A percentile compares a stretch with the other conserved stretches of the same genome.
Conservation (phyloP, 2,888 invertebrate genomes). For the Baccha elongata region DNA sequence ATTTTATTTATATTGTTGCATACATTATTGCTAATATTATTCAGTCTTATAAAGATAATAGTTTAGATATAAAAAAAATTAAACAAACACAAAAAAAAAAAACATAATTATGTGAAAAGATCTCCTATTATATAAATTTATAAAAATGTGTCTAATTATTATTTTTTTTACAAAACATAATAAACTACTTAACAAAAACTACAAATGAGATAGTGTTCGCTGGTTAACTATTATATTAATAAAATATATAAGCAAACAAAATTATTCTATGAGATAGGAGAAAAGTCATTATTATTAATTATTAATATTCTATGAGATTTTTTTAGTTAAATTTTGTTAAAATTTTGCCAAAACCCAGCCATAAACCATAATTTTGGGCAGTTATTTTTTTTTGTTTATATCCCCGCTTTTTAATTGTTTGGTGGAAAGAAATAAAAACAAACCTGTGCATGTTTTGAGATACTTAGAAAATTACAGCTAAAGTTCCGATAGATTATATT, state of each 20-base stretch:
- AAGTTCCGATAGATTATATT: conserved; percentile 20
- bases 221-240: conserved; percentile 26
- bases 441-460: conserved; percentile 67
- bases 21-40: conserved; percentile 65
- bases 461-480: conserved; percentile 60
- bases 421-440: conserved; percentile 13
- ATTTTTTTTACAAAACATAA: conserved; percentile 31
- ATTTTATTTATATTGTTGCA: conserved; percentile 24
- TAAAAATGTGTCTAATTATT: conserved; percentile 20
- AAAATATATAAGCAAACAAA: conserved; percentile 28
- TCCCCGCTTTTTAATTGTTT: conserved; percentile 15
- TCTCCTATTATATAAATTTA: conserved; percentile 15
- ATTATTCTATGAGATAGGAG: conserved; percentile 68
- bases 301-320: conserved; percentile 65
- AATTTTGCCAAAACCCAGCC: conserved; percentile 37
- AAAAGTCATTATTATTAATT: conserved; percentile 33
- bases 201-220: conserved; percentile 60
- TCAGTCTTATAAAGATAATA: conserved; percentile 72
- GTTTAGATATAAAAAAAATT: conserved; percentile 45
- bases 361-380: conserved; percentile 27
- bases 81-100: conserved; percentile 34
- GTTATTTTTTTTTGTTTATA: background rate
- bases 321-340: conserved; percentile 33
- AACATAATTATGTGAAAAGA: conserved; percentile 24
- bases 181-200: conserved; percentile 43